Conservation (phyloP, 2,797 vertebrate genomes). For the Tiaroga cobitis region DNA sequence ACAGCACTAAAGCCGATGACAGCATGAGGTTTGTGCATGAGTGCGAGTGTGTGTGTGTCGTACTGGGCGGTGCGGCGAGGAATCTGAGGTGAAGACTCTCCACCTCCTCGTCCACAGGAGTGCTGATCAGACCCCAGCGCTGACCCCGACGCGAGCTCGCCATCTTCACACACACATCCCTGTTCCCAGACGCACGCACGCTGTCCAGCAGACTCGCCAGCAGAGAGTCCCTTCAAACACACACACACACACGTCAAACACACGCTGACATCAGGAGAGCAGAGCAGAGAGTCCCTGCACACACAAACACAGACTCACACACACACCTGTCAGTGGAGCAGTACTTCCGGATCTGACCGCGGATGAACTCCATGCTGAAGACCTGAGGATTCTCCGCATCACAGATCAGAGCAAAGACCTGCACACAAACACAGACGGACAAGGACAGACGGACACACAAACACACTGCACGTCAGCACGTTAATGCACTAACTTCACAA, state of each 20-base stretch:
- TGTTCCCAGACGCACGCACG: conserved; percentile 96
- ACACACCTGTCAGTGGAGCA: conserved; percentile 94
- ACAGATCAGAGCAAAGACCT: conserved; percentile 97
- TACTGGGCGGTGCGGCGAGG: conserved; percentile 94
- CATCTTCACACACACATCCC: conserved; percentile 99
- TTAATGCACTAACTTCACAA: no score
- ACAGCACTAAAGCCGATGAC: neutral
- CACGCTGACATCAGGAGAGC: conserved; percentile 62
- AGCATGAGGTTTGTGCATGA: no score
- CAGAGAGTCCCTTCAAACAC: conserved; percentile 88
- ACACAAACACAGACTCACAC: conserved; percentile 1
- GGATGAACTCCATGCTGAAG: conserved; percentile 97
- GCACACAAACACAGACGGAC: conserved; percentile 33
- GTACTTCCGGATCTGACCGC: conserved; percentile 94
- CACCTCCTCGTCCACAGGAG: conserved; percentile 98
- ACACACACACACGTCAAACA: neutral
- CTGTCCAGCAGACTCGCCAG: conserved; percentile 96
- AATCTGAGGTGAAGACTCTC: conserved; percentile 97
- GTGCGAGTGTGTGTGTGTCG: no score
- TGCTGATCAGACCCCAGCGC: conserved; percentile 95
- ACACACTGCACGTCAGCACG: neutral
- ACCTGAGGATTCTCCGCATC: conserved; percentile 95
- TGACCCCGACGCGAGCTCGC: conserved; percentile 92
- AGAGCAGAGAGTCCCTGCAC: conserved; percentile 92
- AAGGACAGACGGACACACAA: neutral